Percentiles rank a stretch among this genome's conserved stretches.
These are phyloP conservation scores for Anabas testudineus DNA, from an alignment of 2,797 vertebrate genomes.

Conservation along the genomic window DNA sequence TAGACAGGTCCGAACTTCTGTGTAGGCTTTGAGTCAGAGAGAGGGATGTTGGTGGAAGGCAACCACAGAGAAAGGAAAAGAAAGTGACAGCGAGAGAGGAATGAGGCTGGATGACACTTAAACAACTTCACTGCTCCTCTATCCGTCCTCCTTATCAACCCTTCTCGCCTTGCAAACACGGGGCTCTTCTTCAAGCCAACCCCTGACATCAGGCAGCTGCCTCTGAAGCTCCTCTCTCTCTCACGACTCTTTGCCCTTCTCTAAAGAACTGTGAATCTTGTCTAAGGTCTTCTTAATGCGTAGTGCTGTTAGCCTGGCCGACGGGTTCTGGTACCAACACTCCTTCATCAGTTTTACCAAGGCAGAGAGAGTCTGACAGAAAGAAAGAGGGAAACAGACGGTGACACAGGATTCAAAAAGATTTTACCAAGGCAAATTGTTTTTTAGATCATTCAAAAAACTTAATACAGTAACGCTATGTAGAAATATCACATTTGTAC, in stretches of 20 bases:
- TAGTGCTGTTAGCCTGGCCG: constrained; percentile 86
- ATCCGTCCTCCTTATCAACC: not conserved
- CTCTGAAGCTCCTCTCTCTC: constrained; percentile 29
- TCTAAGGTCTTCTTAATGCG: constrained; percentile 90
- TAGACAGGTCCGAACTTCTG: constrained; percentile 29
- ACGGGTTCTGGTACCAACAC: constrained; percentile 90
- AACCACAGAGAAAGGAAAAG: constrained; percentile 46
- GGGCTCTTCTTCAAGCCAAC: constrained; percentile 15
- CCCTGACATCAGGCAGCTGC: constrained; percentile 34
- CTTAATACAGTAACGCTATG: too few species aligned
- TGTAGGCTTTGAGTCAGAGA: constrained; percentile 46
- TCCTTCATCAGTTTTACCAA: constrained; percentile 90
- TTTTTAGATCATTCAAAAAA: too few species aligned
- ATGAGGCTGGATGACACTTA: constrained; percentile 44
- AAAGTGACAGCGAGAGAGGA: constrained; percentile 39
- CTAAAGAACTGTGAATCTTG: constrained; percentile 87
- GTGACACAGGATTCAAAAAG: too few species aligned
- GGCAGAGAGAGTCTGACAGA: constrained; percentile 84
- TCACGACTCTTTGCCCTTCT: constrained; percentile 87
- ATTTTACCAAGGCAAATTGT: too few species aligned
- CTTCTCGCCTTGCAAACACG: constrained; percentile 1
- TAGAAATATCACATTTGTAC: too few species aligned
- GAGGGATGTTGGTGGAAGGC: constrained; percentile 53
- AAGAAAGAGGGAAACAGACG: constrained; percentile 3
- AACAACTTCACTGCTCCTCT: constrained; percentile 28